Conservation (phyloP, 2,888 invertebrate genomes). For the Geophilus truncorum region DNA sequence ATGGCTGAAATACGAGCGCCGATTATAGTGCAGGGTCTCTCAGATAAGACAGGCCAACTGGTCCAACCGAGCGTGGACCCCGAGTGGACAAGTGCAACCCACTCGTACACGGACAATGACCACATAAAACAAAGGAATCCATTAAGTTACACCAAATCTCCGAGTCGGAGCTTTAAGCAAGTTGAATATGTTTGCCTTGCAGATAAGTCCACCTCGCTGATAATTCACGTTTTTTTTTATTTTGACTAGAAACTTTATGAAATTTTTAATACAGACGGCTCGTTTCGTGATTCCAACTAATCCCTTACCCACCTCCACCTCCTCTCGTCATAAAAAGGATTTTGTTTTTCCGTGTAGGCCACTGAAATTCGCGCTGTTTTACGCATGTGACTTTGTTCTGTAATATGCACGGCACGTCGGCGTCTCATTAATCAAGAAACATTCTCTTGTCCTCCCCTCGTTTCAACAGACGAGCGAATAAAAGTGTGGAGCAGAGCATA, state of each 20-base stretch:
- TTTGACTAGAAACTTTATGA: background rate
- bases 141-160: constrained; percentile 11
- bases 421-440: constrained; percentile 27
- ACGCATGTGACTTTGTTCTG: constrained; percentile 21
- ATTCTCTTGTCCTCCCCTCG: constrained; percentile 17
- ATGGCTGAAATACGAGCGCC: constrained; percentile 25
- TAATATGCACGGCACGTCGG: constrained; percentile 21
- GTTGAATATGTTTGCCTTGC: background rate
- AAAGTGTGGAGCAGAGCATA: constrained; percentile 4
- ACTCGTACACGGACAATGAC: constrained; percentile 27
- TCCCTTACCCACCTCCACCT: background rate
- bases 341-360: constrained; percentile 24
- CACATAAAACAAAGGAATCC: constrained; percentile 24
- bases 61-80: constrained; percentile 23
- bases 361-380: constrained; percentile 27
- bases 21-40: constrained; percentile 4
- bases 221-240: background rate
- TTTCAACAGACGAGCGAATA: background rate
- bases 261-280: constrained; percentile 5
- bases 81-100: constrained; percentile 27
- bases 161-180: background rate
- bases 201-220: background rate
- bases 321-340: constrained; percentile 4
- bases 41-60: constrained; percentile 23
- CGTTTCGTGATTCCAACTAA: constrained; percentile 4